Percentiles rank a stretch among this genome's conserved stretches.
Evolutionary conservation across 2,113 vertebrate species (phyloP).

Genomic region (Gopherus evgoodei): DNA sequence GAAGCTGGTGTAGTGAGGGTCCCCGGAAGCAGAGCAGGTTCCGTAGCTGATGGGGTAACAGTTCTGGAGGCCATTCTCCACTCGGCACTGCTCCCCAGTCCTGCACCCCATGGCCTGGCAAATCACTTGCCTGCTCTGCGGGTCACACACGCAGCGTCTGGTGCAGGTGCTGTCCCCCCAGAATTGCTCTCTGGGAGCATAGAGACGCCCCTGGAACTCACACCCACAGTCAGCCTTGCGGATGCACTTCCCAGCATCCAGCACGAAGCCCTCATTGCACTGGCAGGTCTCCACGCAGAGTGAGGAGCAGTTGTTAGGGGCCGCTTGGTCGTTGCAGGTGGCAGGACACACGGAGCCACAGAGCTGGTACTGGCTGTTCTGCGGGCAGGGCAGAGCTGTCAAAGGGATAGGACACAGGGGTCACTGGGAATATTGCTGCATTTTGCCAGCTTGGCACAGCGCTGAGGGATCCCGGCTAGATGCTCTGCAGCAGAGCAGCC

Average conservation of each 20-base stretch:
- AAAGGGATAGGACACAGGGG: fast-evolving
- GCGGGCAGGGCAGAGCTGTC: too few species aligned
- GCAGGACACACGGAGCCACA: too few species aligned
- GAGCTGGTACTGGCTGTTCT: too few species aligned
- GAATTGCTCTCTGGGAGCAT: conserved; percentile 24
- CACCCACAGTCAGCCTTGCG: too few species aligned
- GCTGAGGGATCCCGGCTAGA: too few species aligned
- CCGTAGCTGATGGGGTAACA: conserved; percentile 65
- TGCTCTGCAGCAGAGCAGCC: not conserved
- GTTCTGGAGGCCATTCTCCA: conserved; percentile 69
- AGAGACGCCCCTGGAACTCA: too few species aligned
- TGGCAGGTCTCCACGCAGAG: too few species aligned
- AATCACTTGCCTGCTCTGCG: fast-evolving
- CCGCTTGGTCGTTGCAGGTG: too few species aligned
- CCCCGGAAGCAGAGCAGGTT: conserved; percentile 69
- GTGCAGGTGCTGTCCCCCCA: conserved; percentile 64
- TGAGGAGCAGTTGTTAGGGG: too few species aligned
- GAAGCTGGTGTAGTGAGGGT: conserved; percentile 77
- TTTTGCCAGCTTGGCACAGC: too few species aligned
- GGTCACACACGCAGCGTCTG: conserved; percentile 58
- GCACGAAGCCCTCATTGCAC: too few species aligned
- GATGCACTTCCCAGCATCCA: too few species aligned
- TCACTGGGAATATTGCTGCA: fast-evolving
- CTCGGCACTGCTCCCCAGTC: conserved; percentile 54
- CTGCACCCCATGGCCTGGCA: conserved; percentile 75